Conservation (phyloP, 2,113 vertebrate genomes). For the Macroglossus sobrinus region DNA sequence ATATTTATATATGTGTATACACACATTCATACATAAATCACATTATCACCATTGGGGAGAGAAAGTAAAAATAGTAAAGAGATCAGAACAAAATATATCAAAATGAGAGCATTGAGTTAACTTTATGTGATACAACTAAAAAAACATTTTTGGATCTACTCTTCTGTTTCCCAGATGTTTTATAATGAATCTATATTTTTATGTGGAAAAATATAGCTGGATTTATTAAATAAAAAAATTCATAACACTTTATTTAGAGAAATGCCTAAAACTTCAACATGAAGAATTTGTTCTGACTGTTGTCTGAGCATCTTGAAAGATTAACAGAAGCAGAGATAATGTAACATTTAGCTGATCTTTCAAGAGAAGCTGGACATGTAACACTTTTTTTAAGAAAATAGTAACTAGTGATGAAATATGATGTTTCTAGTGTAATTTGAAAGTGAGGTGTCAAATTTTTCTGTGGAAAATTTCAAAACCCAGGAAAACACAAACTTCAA, state of each 20-base stretch:
- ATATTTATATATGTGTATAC: neutral
- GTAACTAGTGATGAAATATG: constrained; percentile 18
- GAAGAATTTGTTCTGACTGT: neutral
- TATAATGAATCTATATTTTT: neutral
- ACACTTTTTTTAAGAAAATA: neutral
- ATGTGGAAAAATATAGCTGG: neutral
- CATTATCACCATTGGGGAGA: neutral
- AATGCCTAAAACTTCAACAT: neutral
- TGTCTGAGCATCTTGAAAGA: neutral
- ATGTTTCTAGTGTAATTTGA: constrained; percentile 23
- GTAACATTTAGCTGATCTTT: constrained; percentile 59
- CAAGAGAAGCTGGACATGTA: constrained; percentile 22
- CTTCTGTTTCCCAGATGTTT: neutral
- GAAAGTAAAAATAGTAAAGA: neutral
- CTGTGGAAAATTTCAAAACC: constrained; percentile 13
- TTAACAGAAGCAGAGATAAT: constrained; percentile 36
- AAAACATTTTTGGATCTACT: neutral
- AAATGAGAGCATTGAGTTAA: neutral
- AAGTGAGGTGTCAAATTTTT: constrained; percentile 34
- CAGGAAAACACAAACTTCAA: constrained; percentile 25
- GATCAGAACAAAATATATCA: neutral
- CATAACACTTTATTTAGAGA: neutral
- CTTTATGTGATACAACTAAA: neutral
- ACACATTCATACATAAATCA: neutral
- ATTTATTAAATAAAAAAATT: neutral